Percentiles rank a stretch among this genome's conserved stretches.
Evolutionary conservation across 2,113 vertebrate genomes (phyloP).

Genomic region (Plecturocebus donacophilus): DNA sequence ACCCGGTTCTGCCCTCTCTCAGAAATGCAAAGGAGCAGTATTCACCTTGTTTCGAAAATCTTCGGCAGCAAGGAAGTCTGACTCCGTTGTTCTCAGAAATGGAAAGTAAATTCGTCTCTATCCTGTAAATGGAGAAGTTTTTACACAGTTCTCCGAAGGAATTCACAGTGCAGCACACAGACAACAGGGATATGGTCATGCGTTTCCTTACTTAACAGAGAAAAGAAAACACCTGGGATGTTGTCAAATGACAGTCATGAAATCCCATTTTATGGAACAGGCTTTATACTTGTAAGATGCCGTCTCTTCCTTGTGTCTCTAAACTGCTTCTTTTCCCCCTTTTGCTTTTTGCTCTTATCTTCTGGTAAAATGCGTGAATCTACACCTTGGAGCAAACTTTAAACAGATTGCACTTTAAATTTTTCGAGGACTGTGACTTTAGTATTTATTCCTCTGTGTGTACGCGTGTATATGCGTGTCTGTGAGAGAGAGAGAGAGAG

Average conservation of each 20-base stretch:
- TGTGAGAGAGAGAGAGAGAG: background rate
- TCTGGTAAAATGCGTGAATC: background rate
- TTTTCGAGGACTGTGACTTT: conserved; percentile 10
- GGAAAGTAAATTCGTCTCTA: background rate
- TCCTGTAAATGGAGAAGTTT: background rate
- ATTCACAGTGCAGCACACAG: background rate
- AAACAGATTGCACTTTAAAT: conserved; percentile 3
- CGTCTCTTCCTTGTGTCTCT: background rate
- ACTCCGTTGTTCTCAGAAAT: background rate
- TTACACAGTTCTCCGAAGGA: background rate
- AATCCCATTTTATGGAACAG: background rate
- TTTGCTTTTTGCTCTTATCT: conserved; percentile 28
- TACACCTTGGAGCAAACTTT: background rate
- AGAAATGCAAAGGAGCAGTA: background rate
- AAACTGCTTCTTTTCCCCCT: background rate
- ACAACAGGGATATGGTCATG: background rate
- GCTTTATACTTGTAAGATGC: background rate
- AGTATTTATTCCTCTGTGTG: background rate
- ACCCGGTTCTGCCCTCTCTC: background rate
- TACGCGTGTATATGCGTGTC: background rate
- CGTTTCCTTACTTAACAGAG: no score
- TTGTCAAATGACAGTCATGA: background rate
- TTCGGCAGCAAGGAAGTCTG: background rate
- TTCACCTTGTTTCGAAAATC: background rate
- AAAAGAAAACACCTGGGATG: background rate